Base-by-base conservation (phyloP, 2,888 invertebrate species). In the Hypomecis punctinalis region DNA sequence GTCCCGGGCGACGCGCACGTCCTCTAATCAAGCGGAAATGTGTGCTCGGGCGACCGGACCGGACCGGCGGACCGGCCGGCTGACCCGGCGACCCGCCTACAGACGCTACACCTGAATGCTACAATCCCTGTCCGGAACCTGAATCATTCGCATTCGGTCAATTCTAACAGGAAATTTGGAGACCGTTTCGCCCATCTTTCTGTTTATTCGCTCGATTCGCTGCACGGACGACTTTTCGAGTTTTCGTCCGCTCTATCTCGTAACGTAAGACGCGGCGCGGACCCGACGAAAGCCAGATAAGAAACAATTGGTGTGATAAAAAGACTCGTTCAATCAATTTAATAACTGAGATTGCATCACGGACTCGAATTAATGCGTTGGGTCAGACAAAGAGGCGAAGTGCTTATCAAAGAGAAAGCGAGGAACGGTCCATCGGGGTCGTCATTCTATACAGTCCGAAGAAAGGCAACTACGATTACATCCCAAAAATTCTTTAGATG, bases 11-110 rank as follows among this genome's bases (percentile, higher is more conserved):
- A 83, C 85, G 86, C 82, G 83, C 83, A 80, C 83, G 83, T 80
- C 78, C 84, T 89, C 88, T 91, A 91, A 91, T 92, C 92, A 91
- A 89, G 88, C 86, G 90, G 89, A 91, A 91, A 90, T 86, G 80
- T 89, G 88, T 86, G 86, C 88, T 89, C 79, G 81, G 82, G 79
- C 84, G 84, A 76, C 77, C 83, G 82, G 78, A 70, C 77, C 76
- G 76, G 49, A 55, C 36, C 45, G 71, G 51, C 60, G 36, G 33
- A 71, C 71, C 73, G 76, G 67, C 61, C 66, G 66, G 63, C 73
- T 73, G 78, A 77, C 78, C 79, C 78, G 76, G 67, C 80, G 72
- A 75, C 76, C 80, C 79, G 78, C 72, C 78, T 76, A 74, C 75
- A 76, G 68, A 60, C 66, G 63, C 68, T 70, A 72, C 79, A 82